Base-by-base conservation (phyloP, 2,797 vertebrate species). In the Poeciliopsis presidionis region DNA sequence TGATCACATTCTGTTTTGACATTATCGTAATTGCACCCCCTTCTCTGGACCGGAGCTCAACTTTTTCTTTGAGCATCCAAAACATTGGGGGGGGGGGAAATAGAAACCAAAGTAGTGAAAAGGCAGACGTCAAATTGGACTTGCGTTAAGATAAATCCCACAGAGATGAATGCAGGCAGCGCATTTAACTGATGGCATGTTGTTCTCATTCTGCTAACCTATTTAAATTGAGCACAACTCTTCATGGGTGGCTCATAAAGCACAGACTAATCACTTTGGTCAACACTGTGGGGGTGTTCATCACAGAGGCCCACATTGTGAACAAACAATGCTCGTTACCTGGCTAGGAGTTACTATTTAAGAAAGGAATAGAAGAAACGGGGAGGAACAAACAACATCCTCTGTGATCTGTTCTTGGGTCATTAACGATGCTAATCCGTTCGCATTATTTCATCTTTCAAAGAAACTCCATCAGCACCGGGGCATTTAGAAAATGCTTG, bases 351-450 rank as follows among this genome's bases (percentile, higher is more conserved):
- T 47, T 76, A 25, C 41, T 85, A 84, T 91, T 89, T 85, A 91
- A 90, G 87, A 41, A 86, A 83, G 43, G 81, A 89, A 87, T 76
- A 75, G 83, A 78, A 78, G 88, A 85, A 89, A 87, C 84, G 86
- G 86, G 86, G 72, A 79, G 84, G 81, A 88, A 88, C 91, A 91
- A 91, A 93, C 89, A 90, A 77, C 83, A 82, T 81, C 77, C 86
- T 88, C 90, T 90, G 85, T 92, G 89, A 92, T 93, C 84, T 86
- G 65, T 86, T 90, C 80, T 72, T 81, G 81, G 84, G 87, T 87
- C 84, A 93, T 92, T 93, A 92, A 84, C 51, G 82, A 89, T 85
- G 89, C 84, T 91, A 93, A 94, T 92, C 89, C 91, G 84, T 90
- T 88, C 78, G 18, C 78, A 74, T 87, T 36, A 75, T 80, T 91